A percentile compares a stretch with the other conserved stretches of the same genome.
phyloP scores from a whole-genome alignment of 2,113 vertebrate genomes.

The Tenebrosternarchus preto region DNA sequence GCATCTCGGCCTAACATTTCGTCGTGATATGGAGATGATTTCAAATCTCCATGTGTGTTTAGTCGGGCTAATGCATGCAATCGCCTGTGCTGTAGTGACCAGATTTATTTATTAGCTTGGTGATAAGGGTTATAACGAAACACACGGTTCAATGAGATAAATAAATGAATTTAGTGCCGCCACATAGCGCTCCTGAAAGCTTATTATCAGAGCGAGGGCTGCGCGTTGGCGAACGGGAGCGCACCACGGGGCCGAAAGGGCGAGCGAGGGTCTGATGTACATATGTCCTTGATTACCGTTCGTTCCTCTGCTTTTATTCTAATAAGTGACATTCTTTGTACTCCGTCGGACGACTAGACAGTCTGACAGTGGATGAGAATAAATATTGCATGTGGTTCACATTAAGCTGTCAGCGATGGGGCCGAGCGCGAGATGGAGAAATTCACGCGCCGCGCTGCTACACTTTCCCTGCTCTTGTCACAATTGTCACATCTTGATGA shows the following conservation, averaged over 20 bases:
- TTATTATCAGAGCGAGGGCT: conserved; percentile 98
- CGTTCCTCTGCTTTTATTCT: conserved; percentile 99
- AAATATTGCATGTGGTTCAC: conserved; percentile 99
- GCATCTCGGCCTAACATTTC: conserved; percentile 1
- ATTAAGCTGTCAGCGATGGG: conserved; percentile 98
- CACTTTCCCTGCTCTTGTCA: conserved; percentile 95
- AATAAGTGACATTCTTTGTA: conserved; percentile 99
- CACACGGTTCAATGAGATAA: conserved; percentile 90
- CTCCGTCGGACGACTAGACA: conserved; percentile 98
- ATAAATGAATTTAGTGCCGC: conserved; percentile 95
- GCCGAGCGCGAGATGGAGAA: conserved; percentile 84
- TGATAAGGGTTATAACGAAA: conserved; percentile 76
- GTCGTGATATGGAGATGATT: conserved; percentile 55
- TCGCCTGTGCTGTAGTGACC: conserved; percentile 61
- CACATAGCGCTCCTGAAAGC: conserved; percentile 90
- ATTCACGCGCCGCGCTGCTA: conserved; percentile 90
- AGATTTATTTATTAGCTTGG: conserved; percentile 77
- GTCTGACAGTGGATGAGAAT: conserved; percentile 99
- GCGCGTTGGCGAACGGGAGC: conserved; percentile 90
- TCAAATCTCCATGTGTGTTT: conserved; percentile 58
- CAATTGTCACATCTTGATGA: conserved; percentile 93
- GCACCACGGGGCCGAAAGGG: conserved; percentile 85
- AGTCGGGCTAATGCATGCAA: conserved; percentile 67
- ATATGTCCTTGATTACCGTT: conserved; percentile 99
- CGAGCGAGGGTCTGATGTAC: conserved; percentile 94